These are phyloP conservation scores for Talpa occidentalis DNA, from an alignment of 2,113 vertebrate species.

Conservation along the genomic window DNA sequence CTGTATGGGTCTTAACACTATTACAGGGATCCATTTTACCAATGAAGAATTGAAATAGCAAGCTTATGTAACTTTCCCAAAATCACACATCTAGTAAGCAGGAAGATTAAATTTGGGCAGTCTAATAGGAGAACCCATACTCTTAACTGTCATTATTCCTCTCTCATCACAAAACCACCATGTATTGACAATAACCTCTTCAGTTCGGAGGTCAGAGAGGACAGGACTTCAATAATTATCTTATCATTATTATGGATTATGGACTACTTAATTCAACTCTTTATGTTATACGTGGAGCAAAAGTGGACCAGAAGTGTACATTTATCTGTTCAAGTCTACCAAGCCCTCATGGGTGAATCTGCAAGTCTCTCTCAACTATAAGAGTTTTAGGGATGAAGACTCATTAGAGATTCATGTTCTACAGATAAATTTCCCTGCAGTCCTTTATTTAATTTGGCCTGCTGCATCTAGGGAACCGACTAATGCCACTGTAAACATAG, in stretches of 20 bases:
- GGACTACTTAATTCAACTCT: neutral
- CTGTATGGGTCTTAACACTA: neutral
- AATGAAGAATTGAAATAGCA: neutral
- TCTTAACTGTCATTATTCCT: neutral
- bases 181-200: neutral
- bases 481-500: constrained; percentile 76
- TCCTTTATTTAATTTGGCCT: constrained; percentile 80
- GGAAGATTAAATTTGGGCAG: neutral
- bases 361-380: neutral
- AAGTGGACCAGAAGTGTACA: neutral
- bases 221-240: neutral
- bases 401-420: constrained; percentile 77
- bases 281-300: neutral
- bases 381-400: constrained; percentile 65
- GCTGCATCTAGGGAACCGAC: constrained; percentile 70
- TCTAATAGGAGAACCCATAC: neutral
- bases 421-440: constrained; percentile 76
- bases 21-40: neutral
- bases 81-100: neutral
- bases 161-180: neutral
- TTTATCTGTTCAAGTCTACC: neutral
- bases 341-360: neutral
- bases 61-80: constrained; percentile 2
- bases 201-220: neutral
- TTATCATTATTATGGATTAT: neutral